Conservation (phyloP, 2,888 invertebrate genomes). For the Cancer borealis region DNA sequence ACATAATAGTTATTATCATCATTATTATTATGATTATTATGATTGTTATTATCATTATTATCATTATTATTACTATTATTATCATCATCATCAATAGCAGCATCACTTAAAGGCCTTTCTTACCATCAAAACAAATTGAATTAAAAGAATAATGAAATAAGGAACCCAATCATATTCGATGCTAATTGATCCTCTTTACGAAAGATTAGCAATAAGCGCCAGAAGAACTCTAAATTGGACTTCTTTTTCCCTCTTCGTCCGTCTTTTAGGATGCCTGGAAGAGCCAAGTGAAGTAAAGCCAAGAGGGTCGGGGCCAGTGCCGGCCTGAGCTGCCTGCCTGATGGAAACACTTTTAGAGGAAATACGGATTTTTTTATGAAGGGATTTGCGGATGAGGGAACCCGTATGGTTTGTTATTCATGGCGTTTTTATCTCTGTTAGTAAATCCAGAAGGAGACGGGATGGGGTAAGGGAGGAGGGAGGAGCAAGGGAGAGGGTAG, state of each 20-base stretch:
- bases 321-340: constrained; percentile 66
- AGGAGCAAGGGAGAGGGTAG: background rate
- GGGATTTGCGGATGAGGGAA: constrained; percentile 55
- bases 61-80: no score
- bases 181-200: background rate
- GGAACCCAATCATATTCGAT: background rate
- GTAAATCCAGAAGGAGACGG: constrained; percentile 38
- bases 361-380: constrained; percentile 70
- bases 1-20: no score
- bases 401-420: constrained; percentile 59
- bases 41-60: no score
- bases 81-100: no score
- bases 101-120: no score
- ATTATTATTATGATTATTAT: no score
- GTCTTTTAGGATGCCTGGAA: background rate
- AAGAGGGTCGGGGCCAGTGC: background rate
- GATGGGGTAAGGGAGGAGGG: background rate
- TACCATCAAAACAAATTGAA: background rate
- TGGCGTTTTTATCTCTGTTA: constrained; percentile 62
- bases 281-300: background rate
- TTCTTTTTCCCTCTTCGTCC: background rate
- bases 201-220: background rate
- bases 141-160: background rate
- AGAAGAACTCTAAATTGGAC: background rate
- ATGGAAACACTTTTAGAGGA: constrained; percentile 62